These are phyloP conservation scores for Trichogramma dendrolimi DNA, from an alignment of 2,888 invertebrate species.

Conservation along the genomic window DNA sequence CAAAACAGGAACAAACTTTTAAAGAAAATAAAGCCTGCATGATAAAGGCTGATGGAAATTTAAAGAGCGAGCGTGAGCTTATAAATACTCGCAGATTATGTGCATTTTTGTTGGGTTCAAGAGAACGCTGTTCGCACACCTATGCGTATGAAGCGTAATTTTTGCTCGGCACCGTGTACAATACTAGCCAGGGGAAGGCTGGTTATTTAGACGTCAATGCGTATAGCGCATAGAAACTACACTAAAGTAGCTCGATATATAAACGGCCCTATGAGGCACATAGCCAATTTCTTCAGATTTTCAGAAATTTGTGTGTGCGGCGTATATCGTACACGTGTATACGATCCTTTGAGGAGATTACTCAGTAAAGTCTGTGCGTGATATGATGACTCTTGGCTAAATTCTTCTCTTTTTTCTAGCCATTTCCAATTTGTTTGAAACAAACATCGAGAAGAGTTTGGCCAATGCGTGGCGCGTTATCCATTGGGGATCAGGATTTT, in stretches of 20 bases:
- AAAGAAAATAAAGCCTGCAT: too few relatives aligned
- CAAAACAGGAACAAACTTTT: too few relatives aligned
- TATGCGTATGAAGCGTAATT: background rate
- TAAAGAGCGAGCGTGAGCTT: too few relatives aligned
- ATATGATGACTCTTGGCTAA: background rate
- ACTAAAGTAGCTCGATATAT: conserved; percentile 51
- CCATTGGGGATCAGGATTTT: too few relatives aligned
- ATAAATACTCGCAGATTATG: too few relatives aligned
- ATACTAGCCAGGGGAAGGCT: conserved; percentile 11
- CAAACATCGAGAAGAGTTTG: background rate
- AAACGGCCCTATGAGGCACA: conserved; percentile 47
- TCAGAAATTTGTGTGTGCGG: background rate
- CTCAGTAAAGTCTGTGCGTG: background rate
- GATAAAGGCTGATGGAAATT: too few relatives aligned
- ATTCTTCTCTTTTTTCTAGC: background rate
- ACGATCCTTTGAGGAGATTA: too few relatives aligned
- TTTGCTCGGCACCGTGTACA: too few relatives aligned
- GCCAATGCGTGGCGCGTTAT: background rate
- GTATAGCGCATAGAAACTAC: conserved; percentile 54
- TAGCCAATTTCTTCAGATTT: conserved; percentile 22
- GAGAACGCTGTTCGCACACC: background rate
- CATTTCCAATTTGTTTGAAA: background rate
- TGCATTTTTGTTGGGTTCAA: too few relatives aligned
- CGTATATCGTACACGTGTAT: background rate
- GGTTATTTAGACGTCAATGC: conserved; percentile 52